These are phyloP conservation scores for Mactromeris polynyma DNA, from an alignment of 2,888 invertebrate genomes.

Conservation along the genomic window DNA sequence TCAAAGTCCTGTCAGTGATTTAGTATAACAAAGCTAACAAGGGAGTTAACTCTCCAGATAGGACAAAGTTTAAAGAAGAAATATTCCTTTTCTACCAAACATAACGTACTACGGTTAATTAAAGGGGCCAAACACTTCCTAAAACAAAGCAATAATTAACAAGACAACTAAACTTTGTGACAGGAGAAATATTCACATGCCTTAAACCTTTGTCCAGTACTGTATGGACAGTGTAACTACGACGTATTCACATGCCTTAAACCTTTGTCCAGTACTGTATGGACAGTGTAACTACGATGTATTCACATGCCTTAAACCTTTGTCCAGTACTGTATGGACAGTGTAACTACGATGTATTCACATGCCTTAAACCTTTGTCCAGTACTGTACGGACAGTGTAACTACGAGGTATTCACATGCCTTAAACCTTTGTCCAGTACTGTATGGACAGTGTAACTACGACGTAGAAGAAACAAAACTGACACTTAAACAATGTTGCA, in stretches of 20 bases:
- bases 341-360: too few species aligned
- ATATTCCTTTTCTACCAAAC: neutral
- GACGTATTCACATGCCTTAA: neutral
- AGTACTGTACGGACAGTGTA: neutral
- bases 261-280: too few species aligned
- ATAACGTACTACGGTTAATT: neutral
- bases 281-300: too few species aligned
- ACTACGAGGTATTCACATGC: neutral
- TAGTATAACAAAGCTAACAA: neutral
- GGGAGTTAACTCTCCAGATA: neutral
- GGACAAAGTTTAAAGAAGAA: neutral
- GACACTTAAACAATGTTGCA: slow-evolving; percentile 4
- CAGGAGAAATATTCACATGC: neutral
- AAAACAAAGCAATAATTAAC: neutral
- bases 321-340: too few species aligned
- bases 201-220: neutral
- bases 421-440: neutral
- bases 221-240: too few species aligned
- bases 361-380: too few species aligned
- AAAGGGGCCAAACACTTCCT: neutral
- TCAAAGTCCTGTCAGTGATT: too few species aligned
- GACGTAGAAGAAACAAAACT: too few species aligned
- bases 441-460: too few species aligned
- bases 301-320: neutral
- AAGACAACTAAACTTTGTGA: neutral